A percentile compares a stretch with the other conserved stretches of the same genome.
phyloP scores from a whole-genome alignment of 1,140 invertebrate species.

The Drepana arcuata region DNA sequence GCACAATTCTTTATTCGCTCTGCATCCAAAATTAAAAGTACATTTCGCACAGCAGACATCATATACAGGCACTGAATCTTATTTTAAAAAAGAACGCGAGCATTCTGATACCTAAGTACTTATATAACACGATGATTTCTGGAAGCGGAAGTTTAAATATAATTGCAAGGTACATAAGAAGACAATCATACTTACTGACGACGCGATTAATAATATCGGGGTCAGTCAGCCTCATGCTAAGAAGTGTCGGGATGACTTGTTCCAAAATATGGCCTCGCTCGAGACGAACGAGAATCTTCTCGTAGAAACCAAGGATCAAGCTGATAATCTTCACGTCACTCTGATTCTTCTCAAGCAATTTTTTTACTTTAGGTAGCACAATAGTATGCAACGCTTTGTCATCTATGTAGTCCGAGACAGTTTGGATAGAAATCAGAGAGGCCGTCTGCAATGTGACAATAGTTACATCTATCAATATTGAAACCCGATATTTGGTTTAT shows the following conservation, averaged over 20 bases:
- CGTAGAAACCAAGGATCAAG: constrained; percentile 83
- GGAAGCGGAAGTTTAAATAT: too few species aligned
- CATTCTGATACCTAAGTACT: too few species aligned
- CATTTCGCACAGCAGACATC: too few species aligned
- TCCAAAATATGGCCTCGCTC: constrained; percentile 91
- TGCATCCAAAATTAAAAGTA: too few species aligned
- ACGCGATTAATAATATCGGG: constrained; percentile 85
- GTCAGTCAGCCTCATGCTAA: constrained; percentile 88
- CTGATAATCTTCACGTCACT: constrained; percentile 83
- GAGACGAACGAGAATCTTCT: constrained; percentile 85
- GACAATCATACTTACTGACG: constrained; percentile 81
- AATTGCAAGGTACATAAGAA: too few species aligned
- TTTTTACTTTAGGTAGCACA: constrained; percentile 90
- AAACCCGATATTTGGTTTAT: too few species aligned
- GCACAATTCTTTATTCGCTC: too few species aligned
- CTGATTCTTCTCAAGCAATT: constrained; percentile 89
- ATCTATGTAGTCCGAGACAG: constrained; percentile 88
- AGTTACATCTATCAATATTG: too few species aligned
- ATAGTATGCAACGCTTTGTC: constrained; percentile 86
- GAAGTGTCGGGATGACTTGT: constrained; percentile 92
- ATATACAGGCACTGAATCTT: too few species aligned
- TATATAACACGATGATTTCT: too few species aligned
- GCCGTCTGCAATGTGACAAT: constrained; percentile 84
- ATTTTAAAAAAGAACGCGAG: too few species aligned
- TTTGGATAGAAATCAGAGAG: constrained; percentile 90